A percentile compares a stretch with the other conserved stretches of the same genome.
phyloP scores from a whole-genome alignment of 2,113 vertebrate species.

The Microtus ochrogaster region DNA sequence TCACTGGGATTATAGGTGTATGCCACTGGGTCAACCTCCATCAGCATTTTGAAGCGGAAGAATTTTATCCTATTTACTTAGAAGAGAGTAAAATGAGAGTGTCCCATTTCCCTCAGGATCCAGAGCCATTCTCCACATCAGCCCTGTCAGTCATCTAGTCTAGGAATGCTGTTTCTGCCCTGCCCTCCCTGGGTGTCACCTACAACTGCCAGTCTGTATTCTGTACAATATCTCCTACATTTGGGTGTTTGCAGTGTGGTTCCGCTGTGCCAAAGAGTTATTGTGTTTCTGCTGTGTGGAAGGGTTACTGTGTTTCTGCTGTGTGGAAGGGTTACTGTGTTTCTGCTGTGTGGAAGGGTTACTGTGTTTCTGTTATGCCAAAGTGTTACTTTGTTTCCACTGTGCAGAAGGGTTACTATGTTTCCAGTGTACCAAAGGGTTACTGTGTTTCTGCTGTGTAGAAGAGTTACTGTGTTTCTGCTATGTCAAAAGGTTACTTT shows the following conservation, averaged over 20 bases:
- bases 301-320: neutral
- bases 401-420: too few species aligned
- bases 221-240: neutral
- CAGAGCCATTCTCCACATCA: rapidly evolving
- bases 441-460: neutral
- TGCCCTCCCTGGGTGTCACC: neutral
- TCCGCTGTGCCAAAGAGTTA: neutral
- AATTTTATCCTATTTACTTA: neutral
- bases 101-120: neutral
- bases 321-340: too few species aligned
- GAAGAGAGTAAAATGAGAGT: neutral
- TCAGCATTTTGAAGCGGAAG: neutral
- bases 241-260: neutral
- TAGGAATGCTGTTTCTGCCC: neutral
- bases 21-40: neutral
- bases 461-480: too few species aligned
- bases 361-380: rapidly evolving
- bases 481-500: neutral
- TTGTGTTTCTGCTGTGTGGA: neutral
- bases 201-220: neutral
- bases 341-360: neutral
- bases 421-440: neutral
- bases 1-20: neutral
- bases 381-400: neutral
- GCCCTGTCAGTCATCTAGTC: neutral